These are phyloP conservation scores for Porphyrio hochstetteri DNA, from an alignment of 2,113 vertebrate genomes.

Conservation along the genomic window DNA sequence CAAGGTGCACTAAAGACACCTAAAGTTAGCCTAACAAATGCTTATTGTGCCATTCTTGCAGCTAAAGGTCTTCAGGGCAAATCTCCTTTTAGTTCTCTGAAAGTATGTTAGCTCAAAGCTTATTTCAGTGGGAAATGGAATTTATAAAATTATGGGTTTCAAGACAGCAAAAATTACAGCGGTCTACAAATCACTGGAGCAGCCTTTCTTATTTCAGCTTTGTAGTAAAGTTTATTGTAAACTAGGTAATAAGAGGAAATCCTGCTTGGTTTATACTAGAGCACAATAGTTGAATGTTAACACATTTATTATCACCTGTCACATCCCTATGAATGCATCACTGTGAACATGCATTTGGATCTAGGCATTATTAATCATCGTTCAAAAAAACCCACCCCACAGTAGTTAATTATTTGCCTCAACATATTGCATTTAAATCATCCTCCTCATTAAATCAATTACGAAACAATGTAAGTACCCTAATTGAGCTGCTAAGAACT, in stretches of 20 bases:
- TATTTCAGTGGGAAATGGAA: not conserved
- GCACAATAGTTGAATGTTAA: conserved; percentile 58
- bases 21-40: not conserved
- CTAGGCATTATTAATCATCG: conserved; percentile 51
- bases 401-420: conserved; percentile 63
- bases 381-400: not conserved
- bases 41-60: not conserved
- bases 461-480: conserved; percentile 29
- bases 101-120: not conserved
- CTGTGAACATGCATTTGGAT: conserved; percentile 55
- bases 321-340: conserved; percentile 64
- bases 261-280: conserved; percentile 26
- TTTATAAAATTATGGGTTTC: conserved; percentile 39
- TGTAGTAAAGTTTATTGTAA: conserved; percentile 42
- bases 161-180: conserved; percentile 9
- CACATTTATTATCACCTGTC: conserved; percentile 66
- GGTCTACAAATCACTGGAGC: not conserved
- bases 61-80: conserved; percentile 6
- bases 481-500: conserved; percentile 26
- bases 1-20: not conserved
- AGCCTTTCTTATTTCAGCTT: not conserved
- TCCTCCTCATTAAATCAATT: conserved; percentile 59
- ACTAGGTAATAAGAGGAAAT: conserved; percentile 53
- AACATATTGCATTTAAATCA: conserved; percentile 56
- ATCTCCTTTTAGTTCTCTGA: not conserved